These are phyloP conservation scores for Sarcophilus harrisii DNA, from an alignment of 2,797 vertebrate genomes.

Conservation along the genomic window DNA sequence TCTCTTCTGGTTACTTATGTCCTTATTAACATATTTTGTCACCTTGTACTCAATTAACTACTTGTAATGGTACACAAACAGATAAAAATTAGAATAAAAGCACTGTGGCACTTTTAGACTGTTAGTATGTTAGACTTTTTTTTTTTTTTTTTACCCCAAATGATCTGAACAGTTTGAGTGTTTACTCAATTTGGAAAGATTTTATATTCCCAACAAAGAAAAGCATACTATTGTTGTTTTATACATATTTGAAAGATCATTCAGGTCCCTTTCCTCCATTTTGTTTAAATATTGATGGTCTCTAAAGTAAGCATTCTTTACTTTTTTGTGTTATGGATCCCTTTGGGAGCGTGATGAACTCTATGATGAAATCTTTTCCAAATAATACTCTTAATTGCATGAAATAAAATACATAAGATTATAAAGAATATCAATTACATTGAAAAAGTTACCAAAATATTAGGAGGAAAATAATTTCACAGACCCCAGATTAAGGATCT, in stretches of 20 bases:
- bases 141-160: neutral
- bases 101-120: neutral
- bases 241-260: neutral
- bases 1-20: neutral
- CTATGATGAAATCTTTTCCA: neutral
- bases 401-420: neutral
- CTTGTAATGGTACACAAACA: neutral
- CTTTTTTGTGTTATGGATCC: neutral
- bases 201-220: neutral
- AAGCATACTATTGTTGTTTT: neutral
- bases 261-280: neutral
- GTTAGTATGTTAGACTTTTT: constrained; percentile 20
- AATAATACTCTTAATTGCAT: neutral
- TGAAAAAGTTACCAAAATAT: neutral
- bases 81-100: neutral
- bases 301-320: neutral
- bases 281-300: neutral
- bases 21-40: neutral
- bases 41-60: neutral
- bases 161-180: neutral
- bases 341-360: neutral
- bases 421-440: neutral
- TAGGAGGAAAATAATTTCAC: neutral
- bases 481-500: neutral
- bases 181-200: neutral